Percentiles rank a stretch among this genome's conserved stretches.
Conservation (phyloP, 1,140 invertebrate species). For the Marisa cornuarietis region DNA sequence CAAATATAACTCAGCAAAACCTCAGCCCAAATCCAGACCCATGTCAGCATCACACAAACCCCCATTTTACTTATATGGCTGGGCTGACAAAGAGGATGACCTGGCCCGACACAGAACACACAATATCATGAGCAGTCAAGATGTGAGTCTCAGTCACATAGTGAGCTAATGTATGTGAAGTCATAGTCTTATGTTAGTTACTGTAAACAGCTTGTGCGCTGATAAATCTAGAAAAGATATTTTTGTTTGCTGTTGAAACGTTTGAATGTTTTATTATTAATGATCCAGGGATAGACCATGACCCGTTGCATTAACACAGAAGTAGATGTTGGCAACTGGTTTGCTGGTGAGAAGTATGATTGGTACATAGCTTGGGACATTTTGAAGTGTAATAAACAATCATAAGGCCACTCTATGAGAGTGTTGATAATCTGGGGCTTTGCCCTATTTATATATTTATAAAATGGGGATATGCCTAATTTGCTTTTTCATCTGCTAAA, state of each 20-base stretch:
- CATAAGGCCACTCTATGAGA: no score
- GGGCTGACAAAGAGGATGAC: slow-evolving; percentile 4
- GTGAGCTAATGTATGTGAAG: no score
- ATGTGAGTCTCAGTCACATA: neutral
- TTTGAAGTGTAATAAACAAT: no score
- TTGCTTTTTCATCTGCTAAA: no score
- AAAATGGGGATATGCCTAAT: no score
- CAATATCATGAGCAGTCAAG: slow-evolving; percentile 3
- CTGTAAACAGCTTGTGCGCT: no score
- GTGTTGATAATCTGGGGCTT: no score
- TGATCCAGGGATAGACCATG: neutral
- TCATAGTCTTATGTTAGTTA: neutral
- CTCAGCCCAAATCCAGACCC: neutral
- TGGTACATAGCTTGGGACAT: no score
- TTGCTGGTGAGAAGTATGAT: no score
- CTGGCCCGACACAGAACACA: slow-evolving; percentile 6
- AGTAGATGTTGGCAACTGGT: neutral
- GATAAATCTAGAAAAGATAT: no score
- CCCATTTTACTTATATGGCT: slow-evolving; percentile 15
- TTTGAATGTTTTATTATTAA: neutral
- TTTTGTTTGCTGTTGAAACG: neutral
- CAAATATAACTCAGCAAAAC: neutral
- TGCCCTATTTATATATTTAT: no score
- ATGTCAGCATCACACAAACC: neutral
- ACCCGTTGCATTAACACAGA: neutral